These are phyloP conservation scores for Eptatretus atami DNA, from an alignment of 2,797 vertebrate species.

Conservation along the genomic window DNA sequence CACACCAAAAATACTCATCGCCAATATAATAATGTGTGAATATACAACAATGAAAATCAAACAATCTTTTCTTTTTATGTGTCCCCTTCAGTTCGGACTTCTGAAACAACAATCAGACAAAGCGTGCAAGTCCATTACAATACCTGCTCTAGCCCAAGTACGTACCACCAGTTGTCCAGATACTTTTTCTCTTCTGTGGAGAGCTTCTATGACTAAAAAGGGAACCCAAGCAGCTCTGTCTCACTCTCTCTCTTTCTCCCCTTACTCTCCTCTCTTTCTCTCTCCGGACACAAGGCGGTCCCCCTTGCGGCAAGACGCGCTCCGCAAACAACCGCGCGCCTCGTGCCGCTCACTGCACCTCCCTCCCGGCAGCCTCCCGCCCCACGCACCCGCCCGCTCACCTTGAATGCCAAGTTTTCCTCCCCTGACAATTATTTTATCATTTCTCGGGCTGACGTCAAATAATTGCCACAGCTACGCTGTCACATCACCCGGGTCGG, in stretches of 20 bases:
- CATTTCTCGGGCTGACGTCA: slow-evolving; percentile 92
- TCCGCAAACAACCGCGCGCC: neutral
- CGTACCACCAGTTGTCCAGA: slow-evolving; percentile 56
- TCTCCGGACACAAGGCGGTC: neutral
- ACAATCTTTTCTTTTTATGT: slow-evolving; percentile 9
- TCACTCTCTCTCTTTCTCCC: slow-evolving; percentile 18
- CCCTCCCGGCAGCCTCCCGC: too few species aligned
- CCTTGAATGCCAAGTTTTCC: slow-evolving; percentile 13
- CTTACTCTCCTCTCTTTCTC: neutral
- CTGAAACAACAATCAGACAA: neutral
- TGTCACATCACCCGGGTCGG: too few species aligned
- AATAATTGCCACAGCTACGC: slow-evolving; percentile 56
- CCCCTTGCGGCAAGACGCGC: neutral
- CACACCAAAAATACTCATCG: slow-evolving; percentile 9
- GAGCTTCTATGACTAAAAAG: slow-evolving; percentile 49
- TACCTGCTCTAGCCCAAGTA: too few species aligned
- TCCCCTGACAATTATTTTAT: slow-evolving; percentile 99
- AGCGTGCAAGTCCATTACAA: too few species aligned
- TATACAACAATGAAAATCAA: slow-evolving; percentile 11
- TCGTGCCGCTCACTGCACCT: neutral
- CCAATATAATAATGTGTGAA: slow-evolving; percentile 13
- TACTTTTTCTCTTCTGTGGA: slow-evolving; percentile 97
- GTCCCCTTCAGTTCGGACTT: slow-evolving; percentile 12
- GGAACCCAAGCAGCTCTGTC: slow-evolving; percentile 96
- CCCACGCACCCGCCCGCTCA: neutral